Base-by-base conservation (phyloP, 2,113 vertebrate species). In the Atractosteus spatula region DNA sequence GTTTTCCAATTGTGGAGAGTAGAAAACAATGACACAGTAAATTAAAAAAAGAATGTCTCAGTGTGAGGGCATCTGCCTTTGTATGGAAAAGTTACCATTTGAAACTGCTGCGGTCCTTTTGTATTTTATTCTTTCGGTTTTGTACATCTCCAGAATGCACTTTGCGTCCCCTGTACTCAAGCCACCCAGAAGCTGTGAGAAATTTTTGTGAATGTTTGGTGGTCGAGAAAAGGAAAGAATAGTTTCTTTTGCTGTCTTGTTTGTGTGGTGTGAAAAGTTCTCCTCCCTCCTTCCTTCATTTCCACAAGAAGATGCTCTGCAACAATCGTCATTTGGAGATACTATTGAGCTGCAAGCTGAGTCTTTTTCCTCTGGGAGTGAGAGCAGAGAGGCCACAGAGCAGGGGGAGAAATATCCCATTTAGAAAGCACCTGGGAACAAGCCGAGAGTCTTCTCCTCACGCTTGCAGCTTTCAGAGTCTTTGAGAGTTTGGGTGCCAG, bases 241-340 rank as follows among this genome's bases (percentile, higher is more conserved):
- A 13, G 59, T 29, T 14, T 8, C 59, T 29, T 62, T 62, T 8
- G 13, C 47, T 51, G 5, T 51, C 47, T 51, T 51, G 47, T 10
- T 51, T 51, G 5, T 10, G 5, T 2, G 10, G 5, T 10, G 47
- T 51, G 47, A 51, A 51, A 51, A 10, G 47, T 51, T 51, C 47
- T 51, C 47, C 47, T 51, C 47, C 47, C 47, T 10, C 10, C 47
- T 51, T 51, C 47, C 47, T 51, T 51, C 47, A 51, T 77, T 71
- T 70, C 78, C 67, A 0, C n/a, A 14, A 74, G 69, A 78, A 41
- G 42, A 64, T 72, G 74, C 65, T 72, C 75, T 71, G 61, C 67
- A 66, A 41, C 54, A 59, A 7, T 11, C 73, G 42, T 0, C 4
- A 76, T 0, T 47, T 41, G 71, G 73, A 51, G 71, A 13, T 51